These are phyloP conservation scores for Geococcyx californianus DNA, from an alignment of 2,113 vertebrate genomes.

Conservation along the genomic window DNA sequence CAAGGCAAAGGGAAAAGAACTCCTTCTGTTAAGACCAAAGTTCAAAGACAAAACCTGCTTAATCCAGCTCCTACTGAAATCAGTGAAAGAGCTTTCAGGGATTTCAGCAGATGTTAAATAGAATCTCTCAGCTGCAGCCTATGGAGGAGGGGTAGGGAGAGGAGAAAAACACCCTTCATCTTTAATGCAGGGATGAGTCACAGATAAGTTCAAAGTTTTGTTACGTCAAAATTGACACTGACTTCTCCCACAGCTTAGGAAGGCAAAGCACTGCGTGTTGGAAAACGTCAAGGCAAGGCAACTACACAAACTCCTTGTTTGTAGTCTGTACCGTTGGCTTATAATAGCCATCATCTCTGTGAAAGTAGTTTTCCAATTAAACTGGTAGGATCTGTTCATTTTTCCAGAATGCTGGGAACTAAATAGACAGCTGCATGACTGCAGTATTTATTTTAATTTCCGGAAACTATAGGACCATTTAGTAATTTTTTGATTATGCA, in stretches of 20 bases:
- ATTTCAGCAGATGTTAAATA: not conserved
- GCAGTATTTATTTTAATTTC: not conserved
- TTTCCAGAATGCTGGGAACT: not conserved
- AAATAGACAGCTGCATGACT: not conserved
- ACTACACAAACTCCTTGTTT: not conserved
- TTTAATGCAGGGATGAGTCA: not conserved
- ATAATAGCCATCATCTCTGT: not conserved
- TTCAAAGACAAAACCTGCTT: constrained; percentile 30
- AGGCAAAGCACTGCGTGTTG: not conserved
- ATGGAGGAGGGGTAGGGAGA: not conserved
- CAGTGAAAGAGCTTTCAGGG: not conserved
- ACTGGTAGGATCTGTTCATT: not conserved
- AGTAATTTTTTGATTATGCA: not conserved
- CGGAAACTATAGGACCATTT: not conserved
- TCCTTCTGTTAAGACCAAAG: not conserved
- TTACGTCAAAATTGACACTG: not conserved
- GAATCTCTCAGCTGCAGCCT: not conserved
- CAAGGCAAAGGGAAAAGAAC: not conserved
- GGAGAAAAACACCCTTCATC: not conserved
- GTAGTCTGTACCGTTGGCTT: not conserved
- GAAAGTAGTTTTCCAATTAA: not conserved
- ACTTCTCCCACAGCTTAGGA: not conserved
- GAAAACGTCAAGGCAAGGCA: not conserved
- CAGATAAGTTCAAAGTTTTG: not conserved
- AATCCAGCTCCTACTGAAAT: not conserved